These are phyloP conservation scores for Microcebus tavaratra DNA, from an alignment of 2,113 vertebrate genomes.

Conservation along the genomic window DNA sequence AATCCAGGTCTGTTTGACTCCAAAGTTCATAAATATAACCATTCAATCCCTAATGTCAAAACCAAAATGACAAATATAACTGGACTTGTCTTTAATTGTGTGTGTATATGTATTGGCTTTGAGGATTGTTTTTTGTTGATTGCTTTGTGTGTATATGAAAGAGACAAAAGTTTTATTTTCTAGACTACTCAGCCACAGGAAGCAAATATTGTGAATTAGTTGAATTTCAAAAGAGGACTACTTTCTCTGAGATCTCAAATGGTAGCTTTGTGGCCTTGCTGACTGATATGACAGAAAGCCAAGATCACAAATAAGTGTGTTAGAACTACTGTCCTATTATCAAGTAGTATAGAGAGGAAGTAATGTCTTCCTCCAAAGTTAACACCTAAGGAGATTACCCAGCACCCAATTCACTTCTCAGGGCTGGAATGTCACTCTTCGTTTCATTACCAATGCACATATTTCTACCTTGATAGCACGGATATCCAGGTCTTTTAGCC, in stretches of 20 bases:
- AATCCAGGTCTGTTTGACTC: neutral
- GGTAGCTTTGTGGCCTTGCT: neutral
- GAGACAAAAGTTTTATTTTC: neutral
- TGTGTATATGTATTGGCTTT: neutral
- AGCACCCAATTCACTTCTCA: neutral
- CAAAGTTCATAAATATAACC: neutral
- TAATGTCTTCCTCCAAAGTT: neutral
- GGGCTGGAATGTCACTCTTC: neutral
- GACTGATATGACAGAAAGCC: neutral
- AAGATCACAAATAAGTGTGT: neutral
- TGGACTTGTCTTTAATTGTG: conserved; percentile 17
- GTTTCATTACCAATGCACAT: neutral
- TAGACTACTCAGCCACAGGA: neutral
- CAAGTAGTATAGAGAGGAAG: neutral
- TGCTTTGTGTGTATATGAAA: neutral
- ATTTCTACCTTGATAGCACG: neutral
- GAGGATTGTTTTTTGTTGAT: neutral
- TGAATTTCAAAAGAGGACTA: neutral
- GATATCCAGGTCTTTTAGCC: neutral
- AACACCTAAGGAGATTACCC: neutral
- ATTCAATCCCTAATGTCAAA: conserved; percentile 28
- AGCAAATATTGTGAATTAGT: neutral
- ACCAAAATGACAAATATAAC: neutral
- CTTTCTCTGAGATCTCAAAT: neutral
- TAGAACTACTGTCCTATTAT: conserved; percentile 3